Conservation (phyloP, 2,888 invertebrate species). For the Diloba caeruleocephala region DNA sequence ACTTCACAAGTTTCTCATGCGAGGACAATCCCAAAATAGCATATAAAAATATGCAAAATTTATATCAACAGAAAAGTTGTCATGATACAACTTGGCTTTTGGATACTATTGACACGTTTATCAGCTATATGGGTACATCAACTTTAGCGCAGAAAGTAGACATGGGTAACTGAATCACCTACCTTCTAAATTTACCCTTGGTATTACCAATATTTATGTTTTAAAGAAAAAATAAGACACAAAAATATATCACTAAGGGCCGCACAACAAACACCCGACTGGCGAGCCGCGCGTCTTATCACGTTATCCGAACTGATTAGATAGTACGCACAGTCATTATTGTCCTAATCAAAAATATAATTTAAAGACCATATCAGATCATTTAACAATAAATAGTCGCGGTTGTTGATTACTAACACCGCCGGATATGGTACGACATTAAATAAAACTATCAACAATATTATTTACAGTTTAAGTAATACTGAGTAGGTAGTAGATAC, state of each 20-base stretch:
- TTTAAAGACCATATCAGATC: constrained; percentile 60
- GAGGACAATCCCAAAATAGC: background rate
- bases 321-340: constrained; percentile 79
- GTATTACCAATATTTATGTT: constrained; percentile 44
- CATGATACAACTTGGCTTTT: constrained; percentile 1
- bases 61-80: constrained; percentile 2
- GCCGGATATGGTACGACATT: constrained; percentile 18
- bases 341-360: constrained; percentile 78
- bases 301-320: constrained; percentile 79
- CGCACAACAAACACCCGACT: constrained; percentile 72
- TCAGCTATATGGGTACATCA: no score
- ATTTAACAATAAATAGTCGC: constrained; percentile 37
- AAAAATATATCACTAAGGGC: constrained; percentile 60
- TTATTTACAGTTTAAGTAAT: constrained; percentile 5
- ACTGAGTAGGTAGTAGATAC: no score
- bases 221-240: constrained; percentile 37
- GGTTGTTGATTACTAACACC: constrained; percentile 12
- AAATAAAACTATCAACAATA: constrained; percentile 21
- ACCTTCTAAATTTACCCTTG: constrained; percentile 45
- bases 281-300: constrained; percentile 71
- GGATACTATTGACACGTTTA: background rate
- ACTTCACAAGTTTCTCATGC: background rate
- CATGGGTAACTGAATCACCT: constrained; percentile 19
- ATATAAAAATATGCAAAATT: background rate
- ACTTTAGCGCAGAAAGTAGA: background rate